phyloP scores from a whole-genome alignment of 2,888 invertebrate species.

The Eupsilia transversa region DNA sequence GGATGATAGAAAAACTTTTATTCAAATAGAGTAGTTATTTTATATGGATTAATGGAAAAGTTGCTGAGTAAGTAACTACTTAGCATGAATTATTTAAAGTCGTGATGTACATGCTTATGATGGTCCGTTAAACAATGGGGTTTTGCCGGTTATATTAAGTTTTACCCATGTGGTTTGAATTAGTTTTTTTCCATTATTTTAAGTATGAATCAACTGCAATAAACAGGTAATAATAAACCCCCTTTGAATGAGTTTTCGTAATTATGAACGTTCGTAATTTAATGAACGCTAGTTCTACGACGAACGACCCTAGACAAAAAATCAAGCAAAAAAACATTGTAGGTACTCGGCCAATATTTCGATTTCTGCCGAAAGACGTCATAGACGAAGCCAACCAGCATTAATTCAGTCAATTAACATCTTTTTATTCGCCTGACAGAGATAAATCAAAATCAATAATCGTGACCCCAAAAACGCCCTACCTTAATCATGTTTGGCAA shows the following conservation, averaged over 20 bases:
- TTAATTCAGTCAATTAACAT: slow-evolving; percentile 1
- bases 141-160: slow-evolving; percentile 39
- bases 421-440: neutral
- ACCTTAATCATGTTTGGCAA: neutral
- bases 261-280: neutral
- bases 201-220: neutral
- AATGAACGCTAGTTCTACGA: neutral
- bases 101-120: slow-evolving; percentile 44
- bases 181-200: slow-evolving; percentile 8
- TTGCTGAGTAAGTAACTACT: slow-evolving; percentile 17
- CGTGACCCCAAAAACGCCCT: neutral
- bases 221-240: neutral
- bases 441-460: neutral
- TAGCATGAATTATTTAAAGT: slow-evolving; percentile 28
- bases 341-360: neutral
- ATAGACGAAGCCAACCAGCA: neutral
- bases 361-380: slow-evolving; percentile 7
- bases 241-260: neutral
- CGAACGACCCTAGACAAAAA: neutral
- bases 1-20: slow-evolving; percentile 14
- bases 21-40: slow-evolving; percentile 25
- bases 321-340: neutral
- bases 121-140: slow-evolving; percentile 51
- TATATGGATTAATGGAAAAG: slow-evolving; percentile 19
- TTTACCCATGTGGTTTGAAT: slow-evolving; percentile 21